Evolutionary conservation across 2,888 invertebrate species (phyloP).

Genomic region (Nomada ruficornis): DNA sequence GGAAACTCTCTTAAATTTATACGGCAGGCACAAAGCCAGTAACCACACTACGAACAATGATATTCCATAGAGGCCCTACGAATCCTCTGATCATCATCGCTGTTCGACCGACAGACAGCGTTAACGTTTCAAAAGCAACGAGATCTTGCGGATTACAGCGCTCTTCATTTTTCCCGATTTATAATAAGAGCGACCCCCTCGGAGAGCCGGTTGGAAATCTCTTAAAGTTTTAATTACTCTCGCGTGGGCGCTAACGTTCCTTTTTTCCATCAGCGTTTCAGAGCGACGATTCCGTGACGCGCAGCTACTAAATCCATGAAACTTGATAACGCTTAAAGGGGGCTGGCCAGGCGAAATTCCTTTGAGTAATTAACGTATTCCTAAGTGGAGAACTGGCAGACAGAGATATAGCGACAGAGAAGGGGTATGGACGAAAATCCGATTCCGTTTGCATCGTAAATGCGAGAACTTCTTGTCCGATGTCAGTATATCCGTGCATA

Average conservation of each 20-base stretch:
- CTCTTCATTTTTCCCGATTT: slow-evolving; percentile 46
- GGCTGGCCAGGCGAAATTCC: slow-evolving; percentile 55
- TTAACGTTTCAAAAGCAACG: slow-evolving; percentile 70
- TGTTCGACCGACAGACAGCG: slow-evolving; percentile 29
- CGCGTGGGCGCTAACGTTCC: slow-evolving; percentile 56
- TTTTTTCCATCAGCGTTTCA: slow-evolving; percentile 51
- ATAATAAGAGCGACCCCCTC: slow-evolving; percentile 55
- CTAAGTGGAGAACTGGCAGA: slow-evolving; percentile 43
- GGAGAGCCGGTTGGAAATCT: slow-evolving; percentile 21
- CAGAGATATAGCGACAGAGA: neutral
- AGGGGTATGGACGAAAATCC: slow-evolving; percentile 21
- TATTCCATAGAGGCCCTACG: neutral
- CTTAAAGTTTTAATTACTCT: slow-evolving; percentile 69
- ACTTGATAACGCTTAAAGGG: slow-evolving; percentile 66
- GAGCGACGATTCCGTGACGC: slow-evolving; percentile 50
- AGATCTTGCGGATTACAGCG: slow-evolving; percentile 48
- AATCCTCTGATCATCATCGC: slow-evolving; percentile 31
- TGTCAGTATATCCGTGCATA: slow-evolving; percentile 13
- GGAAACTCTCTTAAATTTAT: no score
- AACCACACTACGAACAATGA: neutral
- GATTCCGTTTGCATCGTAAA: slow-evolving; percentile 37
- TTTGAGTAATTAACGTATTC: slow-evolving; percentile 71
- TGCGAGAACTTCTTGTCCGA: slow-evolving; percentile 34
- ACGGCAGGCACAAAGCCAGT: neutral
- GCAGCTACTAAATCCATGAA: slow-evolving; percentile 64